phyloP scores from a whole-genome alignment of 2,888 invertebrate species.

The Andrena bicolor region DNA sequence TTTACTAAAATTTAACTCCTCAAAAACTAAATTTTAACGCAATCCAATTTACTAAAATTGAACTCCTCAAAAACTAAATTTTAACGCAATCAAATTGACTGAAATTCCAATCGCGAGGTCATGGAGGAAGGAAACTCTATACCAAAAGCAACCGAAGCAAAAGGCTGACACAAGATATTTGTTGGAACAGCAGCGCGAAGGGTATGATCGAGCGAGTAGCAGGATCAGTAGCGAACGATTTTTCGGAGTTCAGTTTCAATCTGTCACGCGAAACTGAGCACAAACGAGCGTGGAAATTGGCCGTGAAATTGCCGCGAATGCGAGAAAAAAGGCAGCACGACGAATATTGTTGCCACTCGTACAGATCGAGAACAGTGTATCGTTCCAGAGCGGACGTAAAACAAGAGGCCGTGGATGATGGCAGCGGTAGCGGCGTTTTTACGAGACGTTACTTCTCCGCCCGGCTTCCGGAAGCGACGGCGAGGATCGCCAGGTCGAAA shows the following conservation, averaged over 20 bases:
- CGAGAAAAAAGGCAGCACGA: not conserved
- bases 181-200: no score
- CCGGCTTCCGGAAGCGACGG: constrained; percentile 48
- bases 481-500: constrained; percentile 44
- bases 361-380: constrained; percentile 23
- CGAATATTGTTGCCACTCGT: constrained; percentile 16
- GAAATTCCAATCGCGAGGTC: no score
- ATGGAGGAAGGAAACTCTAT: no score
- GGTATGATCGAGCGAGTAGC: no score
- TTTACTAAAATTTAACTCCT: not conserved
- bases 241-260: not conserved
- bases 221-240: not conserved
- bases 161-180: no score
- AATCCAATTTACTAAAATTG: not conserved
- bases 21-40: no score
- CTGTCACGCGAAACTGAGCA: not conserved
- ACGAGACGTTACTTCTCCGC: constrained; percentile 45
- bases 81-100: not conserved
- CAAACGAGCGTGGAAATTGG: constrained; percentile 16
- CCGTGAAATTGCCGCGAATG: constrained; percentile 18
- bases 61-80: not conserved
- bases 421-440: constrained; percentile 31
- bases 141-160: no score
- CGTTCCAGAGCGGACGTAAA: constrained; percentile 19
- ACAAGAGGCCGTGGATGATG: constrained; percentile 13